Percentiles rank a stretch among this genome's conserved stretches.
phyloP scores from a whole-genome alignment of 2,888 invertebrate species.

The Aporophyla lueneburgensis region DNA sequence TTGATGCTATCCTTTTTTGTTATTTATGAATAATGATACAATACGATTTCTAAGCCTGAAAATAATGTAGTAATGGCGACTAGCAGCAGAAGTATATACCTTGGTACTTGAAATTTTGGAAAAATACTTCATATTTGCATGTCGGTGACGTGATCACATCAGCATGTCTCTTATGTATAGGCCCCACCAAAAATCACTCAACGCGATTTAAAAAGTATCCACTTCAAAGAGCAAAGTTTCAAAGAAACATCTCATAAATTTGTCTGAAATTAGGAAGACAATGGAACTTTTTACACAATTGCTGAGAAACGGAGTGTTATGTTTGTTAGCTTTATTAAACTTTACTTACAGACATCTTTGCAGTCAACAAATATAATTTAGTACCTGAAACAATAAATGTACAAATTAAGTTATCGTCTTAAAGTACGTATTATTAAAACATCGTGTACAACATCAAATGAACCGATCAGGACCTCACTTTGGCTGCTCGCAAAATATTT shows the following conservation, averaged over 20 bases:
- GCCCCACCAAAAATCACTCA: too few relatives aligned
- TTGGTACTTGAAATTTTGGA: too few relatives aligned
- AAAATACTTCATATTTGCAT: too few relatives aligned
- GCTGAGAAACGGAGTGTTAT: not conserved
- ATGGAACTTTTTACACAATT: constrained; percentile 3
- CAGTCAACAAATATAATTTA: constrained; percentile 54
- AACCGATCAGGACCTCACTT: constrained; percentile 75
- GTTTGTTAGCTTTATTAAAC: not conserved
- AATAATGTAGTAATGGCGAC: not conserved
- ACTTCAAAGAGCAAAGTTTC: too few relatives aligned
- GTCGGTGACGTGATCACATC: too few relatives aligned
- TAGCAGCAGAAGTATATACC: too few relatives aligned
- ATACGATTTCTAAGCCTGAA: not conserved
- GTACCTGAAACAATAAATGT: constrained; percentile 69
- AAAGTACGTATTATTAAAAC: constrained; percentile 36
- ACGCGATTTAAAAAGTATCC: too few relatives aligned
- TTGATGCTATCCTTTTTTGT: not conserved
- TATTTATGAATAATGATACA: not conserved
- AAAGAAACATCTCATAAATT: not conserved
- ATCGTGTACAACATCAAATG: constrained; percentile 70
- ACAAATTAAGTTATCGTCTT: constrained; percentile 45
- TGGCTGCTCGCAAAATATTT: constrained; percentile 74
- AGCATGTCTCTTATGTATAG: too few relatives aligned
- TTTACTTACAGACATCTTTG: constrained; percentile 53
- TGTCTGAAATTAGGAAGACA: too few relatives aligned